These are phyloP conservation scores for Liodrosophila aerea DNA, from an alignment of 2,888 invertebrate species.

Conservation along the genomic window DNA sequence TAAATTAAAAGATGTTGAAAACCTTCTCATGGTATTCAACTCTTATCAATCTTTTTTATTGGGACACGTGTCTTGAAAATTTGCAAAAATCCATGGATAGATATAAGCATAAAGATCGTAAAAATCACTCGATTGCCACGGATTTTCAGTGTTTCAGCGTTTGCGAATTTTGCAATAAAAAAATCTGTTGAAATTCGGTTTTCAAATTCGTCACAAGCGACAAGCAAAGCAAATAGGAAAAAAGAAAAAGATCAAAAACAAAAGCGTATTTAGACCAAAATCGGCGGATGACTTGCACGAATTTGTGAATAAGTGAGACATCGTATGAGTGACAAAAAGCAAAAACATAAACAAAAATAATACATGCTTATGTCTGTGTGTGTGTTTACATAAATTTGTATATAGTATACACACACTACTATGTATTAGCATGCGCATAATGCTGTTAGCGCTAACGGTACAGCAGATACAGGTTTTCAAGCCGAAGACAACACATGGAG, in stretches of 20 bases:
- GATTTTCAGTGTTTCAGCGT: conserved; percentile 57
- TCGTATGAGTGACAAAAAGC: conserved; percentile 24
- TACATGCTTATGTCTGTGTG: not conserved
- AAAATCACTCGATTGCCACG: conserved; percentile 28
- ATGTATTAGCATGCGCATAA: conserved; percentile 30
- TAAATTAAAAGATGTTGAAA: too few species aligned
- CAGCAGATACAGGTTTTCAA: conserved; percentile 57
- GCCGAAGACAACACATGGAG: conserved; percentile 8
- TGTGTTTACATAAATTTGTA: conserved; percentile 28
- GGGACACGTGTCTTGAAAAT: conserved; percentile 42
- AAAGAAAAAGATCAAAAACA: conserved; percentile 25
- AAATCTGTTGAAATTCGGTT: conserved; percentile 52
- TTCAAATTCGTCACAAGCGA: conserved; percentile 37
- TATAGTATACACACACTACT: conserved; percentile 9
- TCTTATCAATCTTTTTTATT: conserved; percentile 17
- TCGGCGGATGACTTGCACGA: conserved; percentile 64
- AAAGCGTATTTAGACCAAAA: conserved; percentile 56
- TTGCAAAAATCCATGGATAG: conserved; percentile 3
- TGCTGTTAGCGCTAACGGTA: conserved; percentile 40
- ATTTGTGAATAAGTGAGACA: conserved; percentile 50
- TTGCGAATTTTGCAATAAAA: conserved; percentile 53
- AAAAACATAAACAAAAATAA: conserved; percentile 7
- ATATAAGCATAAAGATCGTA: too few species aligned
- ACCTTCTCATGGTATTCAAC: conserved; percentile 11
- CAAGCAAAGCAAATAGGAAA: conserved; percentile 10